Evolutionary conservation across 2,888 invertebrate genomes (phyloP).

Genomic region (Melikaiella ostensackeni): DNA sequence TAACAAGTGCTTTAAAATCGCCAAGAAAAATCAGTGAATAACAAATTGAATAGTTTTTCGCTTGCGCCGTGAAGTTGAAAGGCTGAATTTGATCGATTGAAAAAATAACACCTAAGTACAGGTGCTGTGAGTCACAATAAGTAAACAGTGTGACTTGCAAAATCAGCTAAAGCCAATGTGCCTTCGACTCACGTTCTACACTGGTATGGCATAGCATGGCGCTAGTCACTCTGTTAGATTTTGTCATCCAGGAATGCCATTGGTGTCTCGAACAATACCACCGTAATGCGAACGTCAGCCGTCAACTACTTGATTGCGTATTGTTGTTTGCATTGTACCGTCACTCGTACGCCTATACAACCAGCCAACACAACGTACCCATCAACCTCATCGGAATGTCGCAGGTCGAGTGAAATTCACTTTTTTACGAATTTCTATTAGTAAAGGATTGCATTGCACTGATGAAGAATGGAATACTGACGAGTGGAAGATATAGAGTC

Average conservation of each 20-base stretch:
- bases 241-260: slow-evolving; percentile 66
- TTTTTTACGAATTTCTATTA: background rate
- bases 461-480: too few species aligned
- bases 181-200: background rate
- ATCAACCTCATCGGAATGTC: background rate
- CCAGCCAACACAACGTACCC: slow-evolving; percentile 41
- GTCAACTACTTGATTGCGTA: slow-evolving; percentile 74
- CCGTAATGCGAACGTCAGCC: slow-evolving; percentile 70
- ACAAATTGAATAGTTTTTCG: too few species aligned
- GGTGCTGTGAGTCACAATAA: background rate
- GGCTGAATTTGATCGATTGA: too few species aligned
- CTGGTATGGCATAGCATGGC: slow-evolving; percentile 1
- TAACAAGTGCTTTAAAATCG: too few species aligned
- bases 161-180: background rate
- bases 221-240: slow-evolving; percentile 44
- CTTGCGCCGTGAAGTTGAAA: too few species aligned
- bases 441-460: too few species aligned
- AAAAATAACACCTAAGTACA: too few species aligned
- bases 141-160: background rate
- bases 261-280: slow-evolving; percentile 67
- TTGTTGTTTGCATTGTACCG: slow-evolving; percentile 69
- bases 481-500: too few species aligned
- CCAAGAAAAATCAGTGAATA: too few species aligned
- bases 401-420: background rate
- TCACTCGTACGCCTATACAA: slow-evolving; percentile 45